These are phyloP conservation scores for Spondyliosoma cantharus DNA, from an alignment of 2,797 vertebrate species.

Conservation along the genomic window DNA sequence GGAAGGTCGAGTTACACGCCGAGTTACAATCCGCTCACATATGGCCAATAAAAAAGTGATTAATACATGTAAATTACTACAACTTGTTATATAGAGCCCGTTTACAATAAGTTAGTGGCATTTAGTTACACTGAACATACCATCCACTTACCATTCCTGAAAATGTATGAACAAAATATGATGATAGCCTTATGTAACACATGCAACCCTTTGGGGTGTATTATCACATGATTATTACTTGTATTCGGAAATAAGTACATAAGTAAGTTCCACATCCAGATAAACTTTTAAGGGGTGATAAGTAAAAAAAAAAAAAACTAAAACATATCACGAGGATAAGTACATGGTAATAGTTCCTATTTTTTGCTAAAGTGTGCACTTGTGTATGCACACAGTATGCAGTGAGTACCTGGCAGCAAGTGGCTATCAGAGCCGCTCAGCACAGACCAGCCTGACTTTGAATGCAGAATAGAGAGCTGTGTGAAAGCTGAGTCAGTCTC, in stretches of 20 bases:
- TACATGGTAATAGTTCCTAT: not conserved
- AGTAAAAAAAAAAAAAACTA: not conserved
- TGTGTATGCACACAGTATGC: conserved; percentile 2
- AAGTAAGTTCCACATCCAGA: not conserved
- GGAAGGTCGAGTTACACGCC: too few species aligned
- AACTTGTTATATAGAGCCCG: too few species aligned
- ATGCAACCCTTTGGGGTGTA: not conserved
- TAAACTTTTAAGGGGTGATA: not conserved
- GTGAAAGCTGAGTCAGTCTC: conserved; percentile 74
- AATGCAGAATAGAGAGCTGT: conserved; percentile 35
- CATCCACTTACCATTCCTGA: not conserved
- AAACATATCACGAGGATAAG: not conserved
- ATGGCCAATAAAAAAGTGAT: too few species aligned
- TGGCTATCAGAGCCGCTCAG: conserved; percentile 23
- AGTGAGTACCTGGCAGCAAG: conserved; percentile 9
- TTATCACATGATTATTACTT: not conserved
- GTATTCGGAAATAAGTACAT: not conserved
- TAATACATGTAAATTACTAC: too few species aligned
- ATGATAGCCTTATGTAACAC: not conserved
- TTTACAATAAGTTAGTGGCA: not conserved
- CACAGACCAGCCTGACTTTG: conserved; percentile 25
- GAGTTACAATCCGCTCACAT: too few species aligned
- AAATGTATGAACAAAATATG: not conserved
- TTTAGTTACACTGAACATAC: not conserved
- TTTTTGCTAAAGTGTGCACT: not conserved